These are phyloP conservation scores for Operophtera brumata DNA, from an alignment of 2,888 invertebrate genomes.

Conservation along the genomic window DNA sequence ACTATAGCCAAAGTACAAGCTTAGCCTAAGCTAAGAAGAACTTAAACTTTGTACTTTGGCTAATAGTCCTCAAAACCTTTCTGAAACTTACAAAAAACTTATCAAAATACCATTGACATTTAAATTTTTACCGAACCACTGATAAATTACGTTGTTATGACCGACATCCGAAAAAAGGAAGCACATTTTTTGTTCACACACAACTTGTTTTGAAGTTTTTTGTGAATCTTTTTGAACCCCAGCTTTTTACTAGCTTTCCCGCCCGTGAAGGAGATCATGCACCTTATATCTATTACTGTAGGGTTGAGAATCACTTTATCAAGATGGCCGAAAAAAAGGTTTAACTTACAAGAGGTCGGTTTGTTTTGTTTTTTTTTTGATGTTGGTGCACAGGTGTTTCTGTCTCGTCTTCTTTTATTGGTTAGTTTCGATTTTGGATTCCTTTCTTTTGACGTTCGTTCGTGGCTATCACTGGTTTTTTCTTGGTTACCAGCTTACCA, in stretches of 20 bases:
- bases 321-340: neutral
- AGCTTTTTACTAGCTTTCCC: neutral
- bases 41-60: no score
- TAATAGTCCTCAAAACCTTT: neutral
- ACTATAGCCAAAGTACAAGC: no score
- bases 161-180: conserved; percentile 41
- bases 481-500: no score
- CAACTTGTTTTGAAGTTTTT: conserved; percentile 52
- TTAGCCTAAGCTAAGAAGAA: no score
- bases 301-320: conserved; percentile 3
- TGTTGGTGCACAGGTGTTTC: conserved; percentile 29
- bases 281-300: neutral
- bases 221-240: conserved; percentile 36
- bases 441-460: neutral
- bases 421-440: conserved; percentile 8
- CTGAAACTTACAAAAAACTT: neutral
- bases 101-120: neutral
- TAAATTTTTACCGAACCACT: conserved; percentile 17
- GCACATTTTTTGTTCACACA: conserved; percentile 56
- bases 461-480: no score
- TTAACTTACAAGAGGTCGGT: conserved; percentile 8
- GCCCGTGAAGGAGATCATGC: neutral
- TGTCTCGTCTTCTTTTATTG: conserved; percentile 25
- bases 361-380: conserved; percentile 24
- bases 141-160: conserved; percentile 45